Evolutionary conservation across 2,797 vertebrate species (phyloP), one percentile per base, ranked within the genome.

Genomic region (Lagocephalus sceleratus): DNA sequence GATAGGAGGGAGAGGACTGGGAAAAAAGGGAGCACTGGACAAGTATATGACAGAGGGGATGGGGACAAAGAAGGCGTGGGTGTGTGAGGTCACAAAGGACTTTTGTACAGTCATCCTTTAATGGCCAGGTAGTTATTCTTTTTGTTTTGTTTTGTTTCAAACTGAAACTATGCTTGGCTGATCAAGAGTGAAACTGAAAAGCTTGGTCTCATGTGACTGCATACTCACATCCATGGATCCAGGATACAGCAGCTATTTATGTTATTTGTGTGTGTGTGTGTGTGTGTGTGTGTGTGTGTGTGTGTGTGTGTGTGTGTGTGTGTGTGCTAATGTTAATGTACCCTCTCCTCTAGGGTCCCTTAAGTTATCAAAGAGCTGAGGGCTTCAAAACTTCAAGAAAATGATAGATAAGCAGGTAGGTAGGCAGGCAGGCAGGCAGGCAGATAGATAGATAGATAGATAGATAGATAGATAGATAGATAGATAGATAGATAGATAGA

Each of bases 151-250:
- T 29, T 29, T 29, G 8, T 76, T 81, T 74, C 58, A 72, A 38
- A 82, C 74, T 66, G 61, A 57, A 57, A 53, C 60, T 69, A 75
- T 20, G 56, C 51, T 66, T 68, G 79, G 68, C 54, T 79, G 82
- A 78, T 82, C 76, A 76, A 68, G 70, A 72, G 71, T 80, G 82
- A 87, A 75, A 82, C 68, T 78, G 81, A 85, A 76, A 81, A 66
- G 68, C 56, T 23, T 29, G 20, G 66, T 49, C 53, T 66, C 54
- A 25, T 61, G 38, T 70, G 69, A 63, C 71, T 50, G 54, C 66
- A 22, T 3, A 23, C 63, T 52, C 67, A 61, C 54, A 57, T 47
- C 52, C 14, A 39, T 60, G 67, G 60, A 65, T 67, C 32, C 12
- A 29, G 68, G 70, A 70, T 54, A 72, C 55, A 62, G 68, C 60